Evolutionary conservation across 2,797 vertebrate genomes (phyloP).

Genomic region (Masticophis lateralis): DNA sequence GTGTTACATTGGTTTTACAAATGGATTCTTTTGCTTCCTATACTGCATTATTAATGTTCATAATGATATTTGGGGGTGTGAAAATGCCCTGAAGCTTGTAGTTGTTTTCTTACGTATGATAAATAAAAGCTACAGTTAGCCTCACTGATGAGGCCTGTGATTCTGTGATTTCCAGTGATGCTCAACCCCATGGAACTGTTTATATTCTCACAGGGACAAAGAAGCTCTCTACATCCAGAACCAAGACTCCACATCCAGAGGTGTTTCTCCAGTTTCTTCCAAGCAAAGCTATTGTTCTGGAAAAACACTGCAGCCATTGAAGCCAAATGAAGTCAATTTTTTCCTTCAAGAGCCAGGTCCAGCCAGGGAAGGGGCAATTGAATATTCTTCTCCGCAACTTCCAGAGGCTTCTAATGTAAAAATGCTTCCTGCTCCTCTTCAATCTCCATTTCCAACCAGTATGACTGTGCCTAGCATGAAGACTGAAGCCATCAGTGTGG

Average conservation of each 20-base stretch:
- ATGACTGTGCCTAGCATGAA: background rate
- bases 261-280: background rate
- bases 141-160: background rate
- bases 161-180: background rate
- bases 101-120: background rate
- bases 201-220: constrained; percentile 11
- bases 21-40: background rate
- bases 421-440: background rate
- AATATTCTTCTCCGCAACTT: background rate
- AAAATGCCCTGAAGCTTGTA: background rate
- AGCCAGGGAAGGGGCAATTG: background rate
- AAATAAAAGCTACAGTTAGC: background rate
- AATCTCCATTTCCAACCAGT: background rate
- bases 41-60: background rate
- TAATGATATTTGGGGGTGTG: background rate
- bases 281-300: background rate
- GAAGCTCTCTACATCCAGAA: constrained; percentile 17
- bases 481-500: background rate
- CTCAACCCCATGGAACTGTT: background rate
- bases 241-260: background rate
- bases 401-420: background rate
- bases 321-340: background rate
- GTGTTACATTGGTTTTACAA: constrained; percentile 1
- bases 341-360: background rate
- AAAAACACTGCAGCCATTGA: background rate